Evolutionary conservation across 2,888 invertebrate genomes (phyloP).

Genomic region (Diarsia dahlii): DNA sequence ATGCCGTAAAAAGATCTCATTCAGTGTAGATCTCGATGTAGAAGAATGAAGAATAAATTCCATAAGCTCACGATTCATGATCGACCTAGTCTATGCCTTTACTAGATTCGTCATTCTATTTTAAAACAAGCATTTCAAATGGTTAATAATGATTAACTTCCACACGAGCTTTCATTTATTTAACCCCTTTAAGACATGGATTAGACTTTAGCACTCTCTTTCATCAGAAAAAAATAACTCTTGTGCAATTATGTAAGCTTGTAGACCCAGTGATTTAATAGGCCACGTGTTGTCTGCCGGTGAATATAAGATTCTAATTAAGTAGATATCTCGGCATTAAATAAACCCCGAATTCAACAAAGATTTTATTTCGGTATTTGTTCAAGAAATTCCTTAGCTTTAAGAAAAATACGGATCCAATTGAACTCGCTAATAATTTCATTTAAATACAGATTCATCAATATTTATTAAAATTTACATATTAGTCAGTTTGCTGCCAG

Average conservation of each 20-base stretch:
- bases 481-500: neutral
- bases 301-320: no score
- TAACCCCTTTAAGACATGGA: neutral
- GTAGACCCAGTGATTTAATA: no score
- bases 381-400: neutral
- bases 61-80: neutral
- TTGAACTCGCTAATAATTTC: neutral
- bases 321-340: no score
- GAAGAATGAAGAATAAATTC: neutral
- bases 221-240: neutral
- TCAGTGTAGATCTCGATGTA: neutral
- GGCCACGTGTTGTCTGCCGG: no score
- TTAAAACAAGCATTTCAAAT: neutral
- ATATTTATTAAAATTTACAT: neutral
- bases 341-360: neutral
- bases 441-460: neutral
- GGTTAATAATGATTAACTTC: neutral
- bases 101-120: no score
- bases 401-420: neutral
- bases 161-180: neutral
- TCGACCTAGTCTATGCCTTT: no score
- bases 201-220: neutral
- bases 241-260: neutral
- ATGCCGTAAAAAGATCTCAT: neutral
- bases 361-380: neutral